phyloP scores from a whole-genome alignment of 1,140 invertebrate species.

The Drosophila kikkawai region DNA sequence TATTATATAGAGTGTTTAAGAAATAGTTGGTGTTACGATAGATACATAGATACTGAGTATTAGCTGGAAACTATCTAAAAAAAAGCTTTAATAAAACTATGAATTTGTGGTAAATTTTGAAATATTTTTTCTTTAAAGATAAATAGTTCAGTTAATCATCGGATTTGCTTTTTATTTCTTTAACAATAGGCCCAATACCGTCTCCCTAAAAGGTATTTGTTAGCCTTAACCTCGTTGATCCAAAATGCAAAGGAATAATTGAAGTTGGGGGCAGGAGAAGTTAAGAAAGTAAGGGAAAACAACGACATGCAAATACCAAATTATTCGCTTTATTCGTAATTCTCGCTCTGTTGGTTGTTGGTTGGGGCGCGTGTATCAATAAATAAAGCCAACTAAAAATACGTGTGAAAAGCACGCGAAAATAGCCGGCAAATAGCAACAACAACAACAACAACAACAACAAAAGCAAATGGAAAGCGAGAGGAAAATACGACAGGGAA shows the following conservation, averaged over 20 bases:
- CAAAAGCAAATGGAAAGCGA: constrained; percentile 12
- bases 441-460: constrained; percentile 16
- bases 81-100: neutral
- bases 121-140: neutral
- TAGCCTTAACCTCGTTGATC: neutral
- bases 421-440: constrained; percentile 41
- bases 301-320: constrained; percentile 35
- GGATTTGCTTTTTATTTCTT: neutral
- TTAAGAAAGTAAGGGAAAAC: neutral
- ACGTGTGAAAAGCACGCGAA: constrained; percentile 57
- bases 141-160: too few relatives aligned
- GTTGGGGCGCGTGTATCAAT: constrained; percentile 70
- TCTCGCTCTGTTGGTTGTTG: constrained; percentile 13
- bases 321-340: constrained; percentile 13
- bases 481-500: neutral
- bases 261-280: neutral
- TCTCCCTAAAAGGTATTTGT: neutral
- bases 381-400: constrained; percentile 77
- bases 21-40: constrained; percentile 9
- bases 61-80: neutral
- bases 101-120: neutral
- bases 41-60: neutral
- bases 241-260: neutral
- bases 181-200: too few relatives aligned
- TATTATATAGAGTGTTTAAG: constrained; percentile 25